Evolutionary conservation across 2,797 vertebrate species (phyloP), one percentile per base, ranked within the genome.

Genomic region (Agapornis canus): DNA sequence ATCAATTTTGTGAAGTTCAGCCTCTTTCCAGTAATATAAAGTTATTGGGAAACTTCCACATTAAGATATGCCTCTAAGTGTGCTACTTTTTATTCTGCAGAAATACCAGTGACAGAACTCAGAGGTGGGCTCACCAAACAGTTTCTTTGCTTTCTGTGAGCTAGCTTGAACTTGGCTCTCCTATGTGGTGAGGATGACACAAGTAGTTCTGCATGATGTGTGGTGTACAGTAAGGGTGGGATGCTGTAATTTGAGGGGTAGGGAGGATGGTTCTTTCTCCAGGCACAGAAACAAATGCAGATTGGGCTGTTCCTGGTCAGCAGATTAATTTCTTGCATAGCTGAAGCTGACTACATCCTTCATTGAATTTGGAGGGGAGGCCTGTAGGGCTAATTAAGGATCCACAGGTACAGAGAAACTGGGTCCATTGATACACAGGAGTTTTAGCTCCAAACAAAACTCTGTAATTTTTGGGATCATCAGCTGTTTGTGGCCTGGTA

Each of bases 301-400:
- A 31, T 19, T 40, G 37, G 20, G 22, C 70, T 57, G 18, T 57
- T 71, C 31, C 6, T 77, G 42, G 22, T 61, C 27, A 75, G 37
- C 45, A 71, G 32, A 42, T 75, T 39, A 17, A 40, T 48, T 71
- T 32, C 5, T 49, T 43, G 4, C 3, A 4, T 48, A 52, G 60
- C 23, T 86, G 21, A n/a, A 63, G 47, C 8, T 40, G n/a, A 7
- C 40, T n/a, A 48, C 81, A 79, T 70, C 23, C 13, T 48, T 54
- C 19, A 27, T 4, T 73, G 48, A 63, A 17, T 82, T 82, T 75
- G 39, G 10, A 77, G 43, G 12, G 32, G 21, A 29, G 35, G 9
- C 70, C 35, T 1, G 0, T 8, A 64, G 42, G 10, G 12, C 40
- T 39, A 2, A 22, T 47, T 71, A 8, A 0, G 7, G 31, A 56